Conservation (phyloP, 2,113 vertebrate genomes). For the Aviceda subcristata region DNA sequence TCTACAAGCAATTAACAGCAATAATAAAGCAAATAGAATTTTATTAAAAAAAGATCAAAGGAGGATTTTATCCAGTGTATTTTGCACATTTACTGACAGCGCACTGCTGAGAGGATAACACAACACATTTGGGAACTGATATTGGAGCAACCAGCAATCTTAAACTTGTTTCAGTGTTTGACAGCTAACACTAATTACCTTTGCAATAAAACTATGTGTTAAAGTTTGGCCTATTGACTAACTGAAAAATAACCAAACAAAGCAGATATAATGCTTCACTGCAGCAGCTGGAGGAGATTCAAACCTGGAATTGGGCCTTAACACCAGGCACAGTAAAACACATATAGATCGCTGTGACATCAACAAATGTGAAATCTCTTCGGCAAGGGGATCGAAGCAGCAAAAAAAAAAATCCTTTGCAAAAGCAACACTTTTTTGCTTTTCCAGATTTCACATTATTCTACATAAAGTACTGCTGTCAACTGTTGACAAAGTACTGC, state of each 20-base stretch:
- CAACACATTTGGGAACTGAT: neutral
- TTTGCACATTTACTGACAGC: neutral
- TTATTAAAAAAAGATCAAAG: neutral
- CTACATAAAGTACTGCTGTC: neutral
- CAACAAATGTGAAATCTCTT: neutral
- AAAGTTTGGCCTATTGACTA: neutral
- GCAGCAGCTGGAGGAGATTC: neutral
- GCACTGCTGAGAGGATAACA: neutral
- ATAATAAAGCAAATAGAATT: neutral
- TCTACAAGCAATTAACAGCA: neutral
- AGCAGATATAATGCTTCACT: neutral
- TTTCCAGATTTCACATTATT: neutral
- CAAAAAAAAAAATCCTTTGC: neutral
- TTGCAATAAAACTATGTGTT: neutral
- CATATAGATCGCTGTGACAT: rapidly evolving
- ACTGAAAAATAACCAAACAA: neutral
- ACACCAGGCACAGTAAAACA: neutral
- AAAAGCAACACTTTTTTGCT: neutral
- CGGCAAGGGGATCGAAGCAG: neutral
- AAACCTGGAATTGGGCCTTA: neutral
- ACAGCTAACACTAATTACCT: slow-evolving; percentile 8
- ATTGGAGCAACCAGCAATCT: neutral
- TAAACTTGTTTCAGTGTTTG: neutral
- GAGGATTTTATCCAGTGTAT: neutral
- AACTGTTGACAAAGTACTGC: neutral